Evolutionary conservation across 2,888 invertebrate genomes (phyloP).

Genomic region (Thymelicus acteon): DNA sequence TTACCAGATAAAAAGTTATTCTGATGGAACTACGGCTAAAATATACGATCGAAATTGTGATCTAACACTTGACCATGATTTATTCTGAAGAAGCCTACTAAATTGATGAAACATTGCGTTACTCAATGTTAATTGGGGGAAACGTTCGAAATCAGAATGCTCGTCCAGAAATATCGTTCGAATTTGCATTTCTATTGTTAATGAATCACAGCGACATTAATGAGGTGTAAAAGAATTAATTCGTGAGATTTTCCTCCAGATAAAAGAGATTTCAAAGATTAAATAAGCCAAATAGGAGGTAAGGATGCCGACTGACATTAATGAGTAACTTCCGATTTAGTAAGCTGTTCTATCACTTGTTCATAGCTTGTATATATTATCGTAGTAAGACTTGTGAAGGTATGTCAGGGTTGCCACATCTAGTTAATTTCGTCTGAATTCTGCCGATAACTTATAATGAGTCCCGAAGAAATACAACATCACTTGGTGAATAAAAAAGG

Average conservation of each 20-base stretch:
- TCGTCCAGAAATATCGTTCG: constrained; percentile 64
- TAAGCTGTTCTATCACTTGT: constrained; percentile 49
- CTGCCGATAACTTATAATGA: no score
- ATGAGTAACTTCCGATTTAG: constrained; percentile 69
- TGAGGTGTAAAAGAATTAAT: constrained; percentile 81
- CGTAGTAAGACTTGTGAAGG: constrained; percentile 23
- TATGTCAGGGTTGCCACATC: constrained; percentile 3
- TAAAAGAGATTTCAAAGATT: constrained; percentile 69
- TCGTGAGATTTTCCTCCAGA: constrained; percentile 66
- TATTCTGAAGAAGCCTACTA: constrained; percentile 64
- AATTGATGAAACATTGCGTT: constrained; percentile 60
- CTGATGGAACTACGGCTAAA: constrained; percentile 59
- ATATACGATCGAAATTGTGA: constrained; percentile 61
- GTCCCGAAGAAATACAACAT: no score
- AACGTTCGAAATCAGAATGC: constrained; percentile 66
- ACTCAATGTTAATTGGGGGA: constrained; percentile 67
- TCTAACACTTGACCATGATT: constrained; percentile 64
- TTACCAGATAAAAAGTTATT: constrained; percentile 62
- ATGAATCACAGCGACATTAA: constrained; percentile 70
- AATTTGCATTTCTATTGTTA: constrained; percentile 80
- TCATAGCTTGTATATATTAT: constrained; percentile 54
- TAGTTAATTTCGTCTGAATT: no score
- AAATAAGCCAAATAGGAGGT: constrained; percentile 55
- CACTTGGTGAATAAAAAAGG: no score
- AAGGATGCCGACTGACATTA: constrained; percentile 56